Evolutionary conservation across 2,888 invertebrate genomes (phyloP), one percentile per base, ranked within the genome.

Genomic region (Acanthosepion lycidas): DNA sequence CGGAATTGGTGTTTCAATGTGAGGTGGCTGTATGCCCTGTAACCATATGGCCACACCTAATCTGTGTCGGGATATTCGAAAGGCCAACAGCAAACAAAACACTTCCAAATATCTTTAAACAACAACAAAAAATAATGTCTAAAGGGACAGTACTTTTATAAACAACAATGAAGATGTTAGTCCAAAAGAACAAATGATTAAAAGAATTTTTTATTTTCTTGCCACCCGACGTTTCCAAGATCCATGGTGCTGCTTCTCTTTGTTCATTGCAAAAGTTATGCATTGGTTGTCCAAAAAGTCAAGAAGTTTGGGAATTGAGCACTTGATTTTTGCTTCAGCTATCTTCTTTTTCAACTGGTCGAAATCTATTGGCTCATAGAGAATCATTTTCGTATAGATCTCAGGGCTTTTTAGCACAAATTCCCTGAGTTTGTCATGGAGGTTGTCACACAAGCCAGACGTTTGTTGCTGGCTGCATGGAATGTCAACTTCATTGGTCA

Each of bases 291-390:
- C 98, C 49, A 98, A 96, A 95, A 97, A 98, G 95, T 98, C 97
- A 97, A 98, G 97, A 0, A 98, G 96, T 91, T 97, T 97, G 93
- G 97, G 97, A 92, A 97, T 96, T 53, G 97, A 97, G 95, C 97
- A 97, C 95, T 97, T 98, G 18, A 98, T 97, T 23, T 98, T 98
- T 94, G 97, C 96, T 42, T 96, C 96, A 95, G 97, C 98, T 9
- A 98, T 95, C 94, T 96, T 96, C 28, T 96, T 95, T 95, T 97
- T 97, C 78, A 98, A 96, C 1, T 97, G 96, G 95, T 98, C 97
- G 33, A 98, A 96, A 95, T 98, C 97, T 95, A 98, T 95, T 5
- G 98, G 97, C 97, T 98, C 97, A 95, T 98, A 98, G 78, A 96
- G 96, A 26, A 98, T 96, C 94, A 98, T 96, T 95, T 97, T 97